A percentile compares a stretch with the other conserved stretches of the same genome.
Evolutionary conservation across 1,140 invertebrate genomes (phyloP).

Genomic region (Diabrotica undecimpunctata): DNA sequence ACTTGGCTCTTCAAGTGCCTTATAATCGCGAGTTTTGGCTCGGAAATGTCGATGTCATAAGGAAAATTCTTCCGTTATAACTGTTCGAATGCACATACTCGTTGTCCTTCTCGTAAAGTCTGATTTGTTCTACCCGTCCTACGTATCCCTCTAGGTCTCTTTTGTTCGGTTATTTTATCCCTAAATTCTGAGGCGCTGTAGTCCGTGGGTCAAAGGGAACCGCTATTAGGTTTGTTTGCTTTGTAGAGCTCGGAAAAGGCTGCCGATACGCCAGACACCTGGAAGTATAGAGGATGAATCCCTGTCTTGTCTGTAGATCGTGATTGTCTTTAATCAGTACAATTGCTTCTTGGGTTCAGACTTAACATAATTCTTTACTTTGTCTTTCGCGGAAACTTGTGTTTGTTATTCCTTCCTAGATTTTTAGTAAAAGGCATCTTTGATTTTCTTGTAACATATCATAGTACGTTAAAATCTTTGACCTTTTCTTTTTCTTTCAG

Average conservation of each 20-base stretch:
- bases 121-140: neutral
- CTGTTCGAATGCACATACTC: conserved; percentile 11
- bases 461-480: neutral
- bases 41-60: conserved; percentile 4
- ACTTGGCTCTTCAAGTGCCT: conserved; percentile 3
- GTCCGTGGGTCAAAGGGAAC: conserved; percentile 16
- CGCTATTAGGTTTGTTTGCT: conserved; percentile 11
- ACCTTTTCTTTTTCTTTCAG: neutral
- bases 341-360: conserved; percentile 4
- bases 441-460: neutral
- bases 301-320: conserved; percentile 11
- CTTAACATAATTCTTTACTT: neutral
- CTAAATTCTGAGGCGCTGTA: conserved; percentile 13
- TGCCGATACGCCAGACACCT: conserved; percentile 3
- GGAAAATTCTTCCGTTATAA: neutral
- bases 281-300: conserved; percentile 13
- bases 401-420: neutral
- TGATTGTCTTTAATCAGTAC: conserved; percentile 9
- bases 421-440: conserved; percentile 6
- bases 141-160: neutral
- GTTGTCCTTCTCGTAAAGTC: neutral
- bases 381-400: neutral
- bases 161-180: neutral
- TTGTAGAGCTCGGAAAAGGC: conserved; percentile 11
- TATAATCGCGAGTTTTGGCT: conserved; percentile 9